These are phyloP conservation scores for Cephus sareptanus DNA, from an alignment of 2,888 invertebrate genomes.

Conservation along the genomic window DNA sequence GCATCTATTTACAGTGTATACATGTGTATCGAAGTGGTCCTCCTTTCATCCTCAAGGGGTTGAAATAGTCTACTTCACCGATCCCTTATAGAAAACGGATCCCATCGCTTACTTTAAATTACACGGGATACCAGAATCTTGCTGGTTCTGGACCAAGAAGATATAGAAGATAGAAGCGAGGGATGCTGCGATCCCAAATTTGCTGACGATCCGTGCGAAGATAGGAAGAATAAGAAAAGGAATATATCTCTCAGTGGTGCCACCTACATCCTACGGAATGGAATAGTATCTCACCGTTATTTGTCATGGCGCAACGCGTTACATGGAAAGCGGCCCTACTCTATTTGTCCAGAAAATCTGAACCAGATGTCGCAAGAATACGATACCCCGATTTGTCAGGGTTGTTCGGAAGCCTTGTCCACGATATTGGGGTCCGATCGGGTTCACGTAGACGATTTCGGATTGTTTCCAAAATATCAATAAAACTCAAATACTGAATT, in stretches of 20 bases:
- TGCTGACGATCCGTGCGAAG: neutral
- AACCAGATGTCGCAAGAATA: conserved; percentile 29
- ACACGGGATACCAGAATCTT: neutral
- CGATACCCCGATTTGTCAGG: conserved; percentile 6
- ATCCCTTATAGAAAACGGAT: neutral
- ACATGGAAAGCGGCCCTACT: conserved; percentile 11
- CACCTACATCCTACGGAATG: neutral
- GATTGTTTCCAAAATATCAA: neutral
- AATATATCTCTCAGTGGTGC: neutral
- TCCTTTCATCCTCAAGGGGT: neutral
- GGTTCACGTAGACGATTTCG: neutral
- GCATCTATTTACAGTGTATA: neutral
- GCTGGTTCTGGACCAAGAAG: neutral
- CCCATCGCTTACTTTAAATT: neutral
- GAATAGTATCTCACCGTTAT: neutral
- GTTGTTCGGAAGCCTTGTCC: neutral
- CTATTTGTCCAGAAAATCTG: conserved; percentile 29
- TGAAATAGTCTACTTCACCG: neutral
- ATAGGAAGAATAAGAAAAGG: neutral
- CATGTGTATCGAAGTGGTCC: neutral
- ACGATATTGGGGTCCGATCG: neutral
- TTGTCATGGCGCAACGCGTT: neutral
- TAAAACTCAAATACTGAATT: neutral
- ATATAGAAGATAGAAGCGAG: neutral
- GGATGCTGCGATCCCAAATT: neutral